A percentile compares a stretch with the other conserved stretches of the same genome.
These are phyloP conservation scores for Epirrhoe alternata DNA, from an alignment of 2,888 invertebrate genomes.

Conservation along the genomic window DNA sequence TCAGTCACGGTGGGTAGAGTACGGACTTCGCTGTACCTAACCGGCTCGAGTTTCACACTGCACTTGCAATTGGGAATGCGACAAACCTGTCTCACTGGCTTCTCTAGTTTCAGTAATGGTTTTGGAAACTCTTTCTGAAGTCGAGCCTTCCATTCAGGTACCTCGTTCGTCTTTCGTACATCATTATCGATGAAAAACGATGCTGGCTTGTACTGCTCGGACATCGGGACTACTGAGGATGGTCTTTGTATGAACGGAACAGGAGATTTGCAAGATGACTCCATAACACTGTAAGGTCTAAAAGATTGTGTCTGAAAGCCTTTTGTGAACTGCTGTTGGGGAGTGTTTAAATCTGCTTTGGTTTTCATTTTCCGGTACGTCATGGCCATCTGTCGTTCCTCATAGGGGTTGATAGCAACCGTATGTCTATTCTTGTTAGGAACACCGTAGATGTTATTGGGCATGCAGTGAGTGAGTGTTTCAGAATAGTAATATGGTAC, in stretches of 20 bases:
- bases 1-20: constrained; percentile 71
- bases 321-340: constrained; percentile 49
- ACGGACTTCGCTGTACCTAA: constrained; percentile 67
- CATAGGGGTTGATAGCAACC: constrained; percentile 66
- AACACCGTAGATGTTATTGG: constrained; percentile 71
- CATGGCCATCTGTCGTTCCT: constrained; percentile 62
- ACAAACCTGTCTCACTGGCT: constrained; percentile 69
- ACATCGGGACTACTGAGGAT: constrained; percentile 76
- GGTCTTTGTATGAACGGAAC: constrained; percentile 66
- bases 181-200: constrained; percentile 71
- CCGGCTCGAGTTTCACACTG: constrained; percentile 59
- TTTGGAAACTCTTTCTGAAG: constrained; percentile 72
- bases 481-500: constrained; percentile 81
- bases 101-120: constrained; percentile 65
- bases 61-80: constrained; percentile 80
- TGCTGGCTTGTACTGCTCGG: constrained; percentile 77
- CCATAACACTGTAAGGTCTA: constrained; percentile 78
- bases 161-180: constrained; percentile 61
- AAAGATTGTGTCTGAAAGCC: constrained; percentile 63
- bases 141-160: constrained; percentile 75
- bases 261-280: constrained; percentile 67
- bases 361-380: constrained; percentile 55
- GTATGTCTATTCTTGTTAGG: constrained; percentile 74
- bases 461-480: constrained; percentile 76
- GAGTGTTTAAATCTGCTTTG: constrained; percentile 54